These are phyloP conservation scores for Elymnias hypermnestra DNA, from an alignment of 1,140 invertebrate species.

Conservation along the genomic window DNA sequence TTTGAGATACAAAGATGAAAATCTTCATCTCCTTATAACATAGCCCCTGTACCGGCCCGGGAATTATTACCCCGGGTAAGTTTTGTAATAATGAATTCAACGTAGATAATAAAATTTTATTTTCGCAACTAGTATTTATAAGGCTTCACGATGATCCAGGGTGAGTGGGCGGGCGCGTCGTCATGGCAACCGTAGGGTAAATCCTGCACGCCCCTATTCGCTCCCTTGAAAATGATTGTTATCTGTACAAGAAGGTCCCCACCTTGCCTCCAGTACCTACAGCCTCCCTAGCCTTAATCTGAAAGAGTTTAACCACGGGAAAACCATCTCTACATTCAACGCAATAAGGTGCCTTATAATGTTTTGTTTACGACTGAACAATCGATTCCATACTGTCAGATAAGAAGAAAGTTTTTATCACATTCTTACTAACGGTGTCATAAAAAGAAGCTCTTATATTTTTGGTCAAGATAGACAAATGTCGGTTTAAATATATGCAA, in stretches of 20 bases:
- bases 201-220: slow-evolving; percentile 57
- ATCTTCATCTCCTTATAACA: slow-evolving; percentile 33
- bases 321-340: slow-evolving; percentile 19
- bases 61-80: slow-evolving; percentile 42
- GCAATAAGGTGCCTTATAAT: slow-evolving; percentile 15
- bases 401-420: neutral
- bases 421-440: too few species aligned
- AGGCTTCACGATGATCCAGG: slow-evolving; percentile 54
- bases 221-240: slow-evolving; percentile 61
- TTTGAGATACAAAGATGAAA: slow-evolving; percentile 31
- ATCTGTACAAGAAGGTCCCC: slow-evolving; percentile 63
- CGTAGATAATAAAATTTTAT: slow-evolving; percentile 71
- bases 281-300: slow-evolving; percentile 52
- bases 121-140: slow-evolving; percentile 64
- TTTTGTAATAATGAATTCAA: slow-evolving; percentile 62
- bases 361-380: neutral
- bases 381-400: slow-evolving; percentile 12
- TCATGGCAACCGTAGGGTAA: slow-evolving; percentile 51
- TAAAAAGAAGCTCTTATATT: too few species aligned
- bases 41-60: slow-evolving; percentile 47
- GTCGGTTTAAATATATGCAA: too few species aligned
- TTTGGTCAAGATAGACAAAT: too few species aligned
- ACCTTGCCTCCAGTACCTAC: slow-evolving; percentile 53
- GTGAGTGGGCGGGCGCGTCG: slow-evolving; percentile 53
- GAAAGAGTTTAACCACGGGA: slow-evolving; percentile 54